Conservation (phyloP, 1,140 invertebrate species). For the Trachymyrmex septentrionalis region DNA sequence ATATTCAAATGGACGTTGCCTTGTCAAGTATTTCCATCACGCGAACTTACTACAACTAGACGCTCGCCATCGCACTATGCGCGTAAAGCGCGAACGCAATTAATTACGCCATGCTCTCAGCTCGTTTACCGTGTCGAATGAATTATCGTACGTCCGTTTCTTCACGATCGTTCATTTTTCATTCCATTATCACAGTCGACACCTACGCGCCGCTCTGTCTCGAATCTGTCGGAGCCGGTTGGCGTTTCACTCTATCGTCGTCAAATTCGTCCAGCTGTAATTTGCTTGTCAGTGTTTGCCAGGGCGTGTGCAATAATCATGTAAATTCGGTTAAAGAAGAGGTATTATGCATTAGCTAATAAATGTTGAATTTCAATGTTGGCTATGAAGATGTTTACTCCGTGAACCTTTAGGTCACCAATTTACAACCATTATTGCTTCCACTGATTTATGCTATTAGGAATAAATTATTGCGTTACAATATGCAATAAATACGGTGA, state of each 20-base stretch:
- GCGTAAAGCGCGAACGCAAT: slow-evolving; percentile 79
- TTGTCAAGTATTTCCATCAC: slow-evolving; percentile 73
- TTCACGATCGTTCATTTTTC: slow-evolving; percentile 68
- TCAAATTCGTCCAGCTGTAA: slow-evolving; percentile 70
- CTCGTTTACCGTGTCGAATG: slow-evolving; percentile 79
- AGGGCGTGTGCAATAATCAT: slow-evolving; percentile 29
- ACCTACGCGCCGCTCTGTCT: slow-evolving; percentile 70
- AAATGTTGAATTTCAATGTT: background rate
- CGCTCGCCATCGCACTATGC: slow-evolving; percentile 53
- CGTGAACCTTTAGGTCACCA: background rate
- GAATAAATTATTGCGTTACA: background rate
- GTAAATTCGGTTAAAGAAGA: background rate
- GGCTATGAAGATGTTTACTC: background rate
- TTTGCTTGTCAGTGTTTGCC: slow-evolving; percentile 67
- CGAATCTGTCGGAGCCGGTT: slow-evolving; percentile 61
- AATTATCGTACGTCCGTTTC: slow-evolving; percentile 79
- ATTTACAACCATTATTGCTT: background rate
- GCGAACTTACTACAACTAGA: slow-evolving; percentile 75
- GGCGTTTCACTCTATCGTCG: slow-evolving; percentile 63
- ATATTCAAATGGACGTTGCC: slow-evolving; percentile 59
- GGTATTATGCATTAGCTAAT: background rate
- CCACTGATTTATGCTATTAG: background rate
- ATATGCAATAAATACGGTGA: background rate
- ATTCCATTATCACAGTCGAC: slow-evolving; percentile 58
- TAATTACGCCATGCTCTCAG: slow-evolving; percentile 82